phyloP scores from a whole-genome alignment of 2,797 vertebrate species.

The Merluccius polli region DNA sequence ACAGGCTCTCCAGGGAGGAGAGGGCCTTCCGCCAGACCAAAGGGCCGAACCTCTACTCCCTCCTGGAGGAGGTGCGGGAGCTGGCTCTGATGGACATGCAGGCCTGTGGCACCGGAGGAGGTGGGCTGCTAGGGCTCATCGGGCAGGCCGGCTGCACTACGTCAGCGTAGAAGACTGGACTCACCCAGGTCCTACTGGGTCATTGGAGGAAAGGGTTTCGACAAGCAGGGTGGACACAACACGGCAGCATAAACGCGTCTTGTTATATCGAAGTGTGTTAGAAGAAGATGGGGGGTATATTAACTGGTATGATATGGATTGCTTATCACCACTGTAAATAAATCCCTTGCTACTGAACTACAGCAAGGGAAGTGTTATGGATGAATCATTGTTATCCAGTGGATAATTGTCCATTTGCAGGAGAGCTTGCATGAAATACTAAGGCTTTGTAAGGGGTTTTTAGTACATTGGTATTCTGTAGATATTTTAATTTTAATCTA shows the following conservation, averaged over 20 bases:
- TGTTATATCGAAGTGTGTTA: neutral
- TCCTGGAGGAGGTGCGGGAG: constrained; percentile 89
- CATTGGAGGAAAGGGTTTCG: neutral
- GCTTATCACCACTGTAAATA: neutral
- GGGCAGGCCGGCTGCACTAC: constrained; percentile 27
- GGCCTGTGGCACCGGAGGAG: constrained; percentile 3
- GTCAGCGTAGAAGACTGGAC: constrained; percentile 32
- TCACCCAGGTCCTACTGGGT: neutral
- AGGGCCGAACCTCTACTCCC: constrained; percentile 79
- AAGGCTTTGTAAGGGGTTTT: neutral
- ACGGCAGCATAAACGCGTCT: neutral
- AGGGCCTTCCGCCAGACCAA: constrained; percentile 83
- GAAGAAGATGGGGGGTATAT: neutral
- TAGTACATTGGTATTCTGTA: neutral
- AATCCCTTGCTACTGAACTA: neutral
- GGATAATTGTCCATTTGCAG: neutral
- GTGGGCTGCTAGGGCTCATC: neutral
- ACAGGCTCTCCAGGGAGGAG: constrained; percentile 71
- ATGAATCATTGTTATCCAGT: neutral
- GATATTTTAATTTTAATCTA: neutral
- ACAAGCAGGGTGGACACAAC: neutral
- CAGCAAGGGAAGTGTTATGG: neutral
- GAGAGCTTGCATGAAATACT: neutral
- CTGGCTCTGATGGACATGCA: constrained; percentile 77
- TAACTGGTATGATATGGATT: neutral